Evolutionary conservation across 1,140 invertebrate genomes (phyloP), one percentile per base, ranked within the genome.

Genomic region (Zaprionus vittiger): DNA sequence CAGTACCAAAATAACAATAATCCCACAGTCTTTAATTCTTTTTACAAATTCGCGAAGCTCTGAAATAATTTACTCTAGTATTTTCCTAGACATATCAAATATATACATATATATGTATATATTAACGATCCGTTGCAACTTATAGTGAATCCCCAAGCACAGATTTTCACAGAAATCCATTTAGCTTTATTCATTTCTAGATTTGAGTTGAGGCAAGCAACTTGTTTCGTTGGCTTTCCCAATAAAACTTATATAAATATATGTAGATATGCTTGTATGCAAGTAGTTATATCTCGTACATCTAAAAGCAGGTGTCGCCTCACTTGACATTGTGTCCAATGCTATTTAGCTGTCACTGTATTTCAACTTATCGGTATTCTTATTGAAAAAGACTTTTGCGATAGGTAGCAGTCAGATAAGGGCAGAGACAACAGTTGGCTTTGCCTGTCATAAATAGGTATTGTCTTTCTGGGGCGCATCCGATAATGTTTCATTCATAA

Each of bases 401-500:
- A 62, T 62, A 34, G 22, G 12, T 12, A 7, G 12, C 14, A 64
- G 5, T 34, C 4, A 15, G 62, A 64, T 70, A 70, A 26, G 47
- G 15, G 3, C 12, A 37, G 4, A 56, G 57, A 70, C 66, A 62
- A 74, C 37, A 31, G 12, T 11, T 9, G 14, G 59, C 56, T 52
- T 22, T 37, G 5, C 5, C 7, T 26, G n/a, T 28, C 65, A 49
- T 57, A 38, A 69, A 69, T 44, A 24, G 14, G 17, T 26, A 28
- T 34, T 65, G 38, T 59, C 22, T 56, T 15, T 68, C 5, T n/a
- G 22, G 6, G 47, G 37, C 60, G 22, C 63, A 65, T 65, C 63
- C 34, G n/a, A 65, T 65, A 54, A 37, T 61, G 37, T 14, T 38
- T 38, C 37, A 15, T 38, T 38, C 37, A 38, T 38, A 15, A 24